These are phyloP conservation scores for Triplophysa bombifrons DNA, from an alignment of 2,797 vertebrate species.

Conservation along the genomic window DNA sequence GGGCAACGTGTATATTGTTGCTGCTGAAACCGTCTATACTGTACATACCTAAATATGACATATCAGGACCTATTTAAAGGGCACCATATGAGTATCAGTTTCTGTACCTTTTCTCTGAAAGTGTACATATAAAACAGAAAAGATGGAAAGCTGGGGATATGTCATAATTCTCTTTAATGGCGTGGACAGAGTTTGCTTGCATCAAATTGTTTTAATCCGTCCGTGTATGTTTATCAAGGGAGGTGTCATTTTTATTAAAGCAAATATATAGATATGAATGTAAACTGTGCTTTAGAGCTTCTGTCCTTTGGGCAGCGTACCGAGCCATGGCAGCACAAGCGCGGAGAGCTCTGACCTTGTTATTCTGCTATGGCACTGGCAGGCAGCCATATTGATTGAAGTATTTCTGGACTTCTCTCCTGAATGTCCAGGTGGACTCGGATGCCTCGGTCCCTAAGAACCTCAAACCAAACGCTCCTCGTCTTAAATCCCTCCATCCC, in stretches of 20 bases:
- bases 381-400: constrained; percentile 62
- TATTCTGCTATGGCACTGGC: constrained; percentile 56
- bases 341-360: constrained; percentile 59
- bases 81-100: no score
- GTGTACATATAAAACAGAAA: no score
- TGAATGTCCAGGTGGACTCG: constrained; percentile 62
- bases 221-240: constrained; percentile 1
- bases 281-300: constrained; percentile 37
- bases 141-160: no score
- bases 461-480: constrained; percentile 73
- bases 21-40: no score
- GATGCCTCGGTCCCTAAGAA: constrained; percentile 64
- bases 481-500: constrained; percentile 67
- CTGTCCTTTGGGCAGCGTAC: constrained; percentile 48
- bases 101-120: no score
- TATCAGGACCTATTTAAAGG: no score
- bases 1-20: no score
- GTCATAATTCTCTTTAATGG: no score
- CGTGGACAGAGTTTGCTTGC: background rate
- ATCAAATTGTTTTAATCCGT: background rate
- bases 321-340: constrained; percentile 42
- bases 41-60: no score
- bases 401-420: constrained; percentile 65
- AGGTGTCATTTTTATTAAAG: no score
- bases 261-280: constrained; percentile 33